A percentile compares a stretch with the other conserved stretches of the same genome.
Conservation (phyloP, 2,797 vertebrate genomes). For the Hyperoplus immaculatus region DNA sequence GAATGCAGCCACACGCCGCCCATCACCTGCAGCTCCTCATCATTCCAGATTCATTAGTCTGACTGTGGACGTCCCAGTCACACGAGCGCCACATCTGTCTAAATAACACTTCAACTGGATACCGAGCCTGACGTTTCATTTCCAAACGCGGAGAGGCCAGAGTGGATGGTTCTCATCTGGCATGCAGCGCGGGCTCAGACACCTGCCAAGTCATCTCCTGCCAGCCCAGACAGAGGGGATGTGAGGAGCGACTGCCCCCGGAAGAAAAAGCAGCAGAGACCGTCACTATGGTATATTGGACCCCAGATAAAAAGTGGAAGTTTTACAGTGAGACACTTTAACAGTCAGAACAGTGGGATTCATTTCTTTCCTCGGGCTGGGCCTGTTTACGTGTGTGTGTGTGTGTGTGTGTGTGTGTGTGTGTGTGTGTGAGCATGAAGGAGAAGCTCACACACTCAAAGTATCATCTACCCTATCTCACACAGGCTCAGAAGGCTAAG, state of each 20-base stretch:
- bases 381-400: constrained; percentile 34
- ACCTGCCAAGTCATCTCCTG: constrained; percentile 71
- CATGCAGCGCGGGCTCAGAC: constrained; percentile 56
- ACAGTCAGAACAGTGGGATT: constrained; percentile 48
- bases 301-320: constrained; percentile 52
- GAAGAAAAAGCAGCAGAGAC: constrained; percentile 59
- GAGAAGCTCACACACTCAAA: constrained; percentile 53
- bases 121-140: constrained; percentile 70
- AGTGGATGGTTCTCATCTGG: constrained; percentile 49
- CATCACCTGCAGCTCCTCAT: constrained; percentile 17
- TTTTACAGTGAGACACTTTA: constrained; percentile 45
- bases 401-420: constrained; percentile 33
- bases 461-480: constrained; percentile 68
- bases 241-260: constrained; percentile 64
- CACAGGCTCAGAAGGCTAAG: constrained; percentile 71
- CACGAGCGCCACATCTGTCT: constrained; percentile 54
- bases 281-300: constrained; percentile 51
- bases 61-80: constrained; percentile 36
- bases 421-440: constrained; percentile 15
- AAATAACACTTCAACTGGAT: constrained; percentile 57
- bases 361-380: constrained; percentile 54
- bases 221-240: constrained; percentile 55
- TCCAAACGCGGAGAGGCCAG: constrained; percentile 55
- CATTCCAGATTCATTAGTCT: constrained; percentile 26
- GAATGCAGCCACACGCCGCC: constrained; percentile 13